These are phyloP conservation scores for Xenopus petersii DNA, from an alignment of 2,797 vertebrate genomes.

Conservation along the genomic window DNA sequence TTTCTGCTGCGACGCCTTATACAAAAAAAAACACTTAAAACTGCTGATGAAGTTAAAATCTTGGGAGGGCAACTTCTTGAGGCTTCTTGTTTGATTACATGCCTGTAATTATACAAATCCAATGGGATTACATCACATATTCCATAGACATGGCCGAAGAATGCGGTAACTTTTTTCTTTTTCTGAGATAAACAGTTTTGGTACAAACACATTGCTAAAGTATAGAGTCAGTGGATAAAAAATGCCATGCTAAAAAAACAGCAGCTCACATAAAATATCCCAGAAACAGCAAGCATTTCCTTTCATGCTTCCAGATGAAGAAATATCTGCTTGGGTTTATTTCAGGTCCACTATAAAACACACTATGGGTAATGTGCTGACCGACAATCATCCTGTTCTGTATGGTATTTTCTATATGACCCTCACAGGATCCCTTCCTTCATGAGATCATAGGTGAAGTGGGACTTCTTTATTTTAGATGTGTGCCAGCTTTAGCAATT, in stretches of 20 bases:
- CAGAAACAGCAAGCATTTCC: conserved; percentile 23
- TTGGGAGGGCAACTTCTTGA: conserved; percentile 43
- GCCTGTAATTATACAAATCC: conserved; percentile 58
- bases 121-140: conserved; percentile 61
- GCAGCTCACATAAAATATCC: conserved; percentile 36
- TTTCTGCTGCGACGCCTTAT: conserved; percentile 43
- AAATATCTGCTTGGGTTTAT: not conserved
- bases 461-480: too few species aligned
- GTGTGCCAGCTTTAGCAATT: too few species aligned
- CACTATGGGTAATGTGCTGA: too few species aligned
- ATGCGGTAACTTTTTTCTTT: conserved; percentile 55
- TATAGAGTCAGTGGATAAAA: conserved; percentile 37
- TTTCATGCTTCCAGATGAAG: conserved; percentile 36
- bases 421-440: too few species aligned
- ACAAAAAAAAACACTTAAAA: conserved; percentile 40
- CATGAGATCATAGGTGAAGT: too few species aligned
- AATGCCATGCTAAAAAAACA: not conserved
- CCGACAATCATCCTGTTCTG: too few species aligned
- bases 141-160: conserved; percentile 57
- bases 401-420: too few species aligned
- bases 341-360: not conserved
- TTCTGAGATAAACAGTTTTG: conserved; percentile 56
- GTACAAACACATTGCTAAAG: conserved; percentile 48
- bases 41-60: conserved; percentile 41
- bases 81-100: conserved; percentile 56